These are phyloP conservation scores for Coilia nasus DNA, from an alignment of 2,797 vertebrate genomes.

Conservation along the genomic window DNA sequence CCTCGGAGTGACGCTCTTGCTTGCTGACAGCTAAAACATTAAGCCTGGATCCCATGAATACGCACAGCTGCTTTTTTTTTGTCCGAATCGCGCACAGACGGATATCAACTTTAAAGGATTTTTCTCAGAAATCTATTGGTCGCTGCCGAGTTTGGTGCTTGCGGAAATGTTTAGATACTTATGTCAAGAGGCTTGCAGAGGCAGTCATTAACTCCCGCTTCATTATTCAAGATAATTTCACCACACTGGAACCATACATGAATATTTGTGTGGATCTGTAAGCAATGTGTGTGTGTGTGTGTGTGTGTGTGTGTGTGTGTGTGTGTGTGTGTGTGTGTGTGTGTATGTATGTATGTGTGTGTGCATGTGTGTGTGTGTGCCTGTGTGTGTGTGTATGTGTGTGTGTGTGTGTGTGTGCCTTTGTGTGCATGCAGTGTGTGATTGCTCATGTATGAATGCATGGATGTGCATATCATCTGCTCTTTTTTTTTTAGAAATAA, in stretches of 20 bases:
- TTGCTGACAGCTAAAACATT: not conserved
- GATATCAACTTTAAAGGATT: not conserved
- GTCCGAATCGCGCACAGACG: not conserved
- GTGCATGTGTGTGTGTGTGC: not conserved
- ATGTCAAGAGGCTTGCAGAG: constrained; percentile 10
- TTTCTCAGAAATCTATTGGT: not conserved
- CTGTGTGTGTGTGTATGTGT: no score
- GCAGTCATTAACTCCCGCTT: not conserved
- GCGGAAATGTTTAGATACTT: constrained; percentile 9
- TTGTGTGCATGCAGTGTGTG: no score
- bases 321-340: not conserved
- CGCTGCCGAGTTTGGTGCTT: not conserved
- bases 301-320: not conserved
- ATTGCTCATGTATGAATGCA: no score
- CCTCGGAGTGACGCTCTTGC: not conserved
- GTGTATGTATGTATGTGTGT: not conserved
- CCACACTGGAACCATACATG: not conserved
- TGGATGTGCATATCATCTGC: no score
- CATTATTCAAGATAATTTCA: constrained; percentile 5
- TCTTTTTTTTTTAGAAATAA: no score
- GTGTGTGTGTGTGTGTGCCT: no score
- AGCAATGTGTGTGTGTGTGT: not conserved
- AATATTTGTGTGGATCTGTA: not conserved
- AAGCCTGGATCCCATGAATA: not conserved
- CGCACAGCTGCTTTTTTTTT: not conserved